phyloP scores from a whole-genome alignment of 23 tunicate species.

The Phallusia fumigata region DNA sequence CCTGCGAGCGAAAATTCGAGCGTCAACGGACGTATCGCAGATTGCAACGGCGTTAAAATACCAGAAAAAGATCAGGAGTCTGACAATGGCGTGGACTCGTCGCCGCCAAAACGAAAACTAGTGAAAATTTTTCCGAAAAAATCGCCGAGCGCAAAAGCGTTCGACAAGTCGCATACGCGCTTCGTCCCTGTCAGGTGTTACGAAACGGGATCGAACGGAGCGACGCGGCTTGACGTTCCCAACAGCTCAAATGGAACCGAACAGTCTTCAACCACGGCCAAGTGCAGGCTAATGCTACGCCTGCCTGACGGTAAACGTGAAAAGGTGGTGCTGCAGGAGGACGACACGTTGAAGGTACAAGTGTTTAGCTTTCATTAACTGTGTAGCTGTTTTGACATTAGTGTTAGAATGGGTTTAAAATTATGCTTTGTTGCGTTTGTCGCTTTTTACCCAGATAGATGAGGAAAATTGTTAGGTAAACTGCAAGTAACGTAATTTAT shows the following conservation, averaged over 20 bases:
- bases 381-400: no score
- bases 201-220: background rate
- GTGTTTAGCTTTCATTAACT: no score
- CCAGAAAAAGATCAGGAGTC: background rate
- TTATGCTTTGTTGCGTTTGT: no score
- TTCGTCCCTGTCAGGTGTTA: background rate
- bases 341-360: conserved; percentile 47
- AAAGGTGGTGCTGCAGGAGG: conserved; percentile 18
- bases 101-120: conserved; percentile 22
- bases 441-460: no score
- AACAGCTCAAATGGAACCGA: background rate
- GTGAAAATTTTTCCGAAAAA: conserved; percentile 32
- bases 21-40: background rate
- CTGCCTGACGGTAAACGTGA: conserved; percentile 59
- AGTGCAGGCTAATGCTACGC: conserved; percentile 41
- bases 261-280: background rate
- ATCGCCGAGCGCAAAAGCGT: background rate
- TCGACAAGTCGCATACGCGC: background rate
- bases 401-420: no score
- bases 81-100: background rate
- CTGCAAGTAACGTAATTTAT: no score
- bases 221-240: background rate
- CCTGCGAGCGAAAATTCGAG: background rate
- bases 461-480: no score
- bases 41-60: no score